A percentile compares a stretch with the other conserved stretches of the same genome.
Evolutionary conservation across 2,797 vertebrate species (phyloP).

Genomic region (Lepus townsendii): DNA sequence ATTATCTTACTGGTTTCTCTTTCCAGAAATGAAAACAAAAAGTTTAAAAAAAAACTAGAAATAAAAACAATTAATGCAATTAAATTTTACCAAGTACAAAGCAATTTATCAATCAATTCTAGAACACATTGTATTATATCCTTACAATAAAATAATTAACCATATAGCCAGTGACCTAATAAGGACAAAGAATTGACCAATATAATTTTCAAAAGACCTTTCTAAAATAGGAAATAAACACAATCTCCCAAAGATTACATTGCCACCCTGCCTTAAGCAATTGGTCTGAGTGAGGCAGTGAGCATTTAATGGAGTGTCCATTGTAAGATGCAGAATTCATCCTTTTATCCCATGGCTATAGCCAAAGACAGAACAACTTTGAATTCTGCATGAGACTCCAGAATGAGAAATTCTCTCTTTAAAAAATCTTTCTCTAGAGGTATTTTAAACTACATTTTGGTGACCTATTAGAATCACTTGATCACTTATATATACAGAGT

Average conservation of each 20-base stretch:
- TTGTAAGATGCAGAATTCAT: constrained; percentile 63
- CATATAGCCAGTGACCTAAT: constrained; percentile 14
- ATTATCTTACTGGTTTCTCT: not conserved
- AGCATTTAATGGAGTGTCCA: constrained; percentile 55
- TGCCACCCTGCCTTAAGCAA: constrained; percentile 31
- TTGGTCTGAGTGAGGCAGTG: constrained; percentile 11
- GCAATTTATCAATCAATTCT: not conserved
- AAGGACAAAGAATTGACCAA: constrained; percentile 67
- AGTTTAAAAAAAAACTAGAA: not conserved
- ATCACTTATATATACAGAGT: not conserved
- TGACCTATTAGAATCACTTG: constrained; percentile 1
- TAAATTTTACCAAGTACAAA: constrained; percentile 6
- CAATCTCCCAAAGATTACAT: constrained; percentile 70
- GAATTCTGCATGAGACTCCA: constrained; percentile 57
- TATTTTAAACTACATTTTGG: constrained; percentile 61
- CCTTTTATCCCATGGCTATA: constrained; percentile 75
- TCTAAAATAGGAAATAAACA: constrained; percentile 55
- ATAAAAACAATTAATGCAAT: constrained; percentile 13
- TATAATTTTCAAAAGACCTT: constrained; percentile 69
- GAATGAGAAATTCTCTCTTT: constrained; percentile 48
- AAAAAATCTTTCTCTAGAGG: constrained; percentile 6
- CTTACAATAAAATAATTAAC: constrained; percentile 35
- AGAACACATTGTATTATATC: not conserved
- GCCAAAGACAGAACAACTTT: constrained; percentile 50
- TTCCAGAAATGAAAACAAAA: not conserved